A percentile compares a stretch with the other conserved stretches of the same genome.
These are phyloP conservation scores for Apeltes quadracus DNA, from an alignment of 2,113 vertebrate genomes.

Conservation along the genomic window DNA sequence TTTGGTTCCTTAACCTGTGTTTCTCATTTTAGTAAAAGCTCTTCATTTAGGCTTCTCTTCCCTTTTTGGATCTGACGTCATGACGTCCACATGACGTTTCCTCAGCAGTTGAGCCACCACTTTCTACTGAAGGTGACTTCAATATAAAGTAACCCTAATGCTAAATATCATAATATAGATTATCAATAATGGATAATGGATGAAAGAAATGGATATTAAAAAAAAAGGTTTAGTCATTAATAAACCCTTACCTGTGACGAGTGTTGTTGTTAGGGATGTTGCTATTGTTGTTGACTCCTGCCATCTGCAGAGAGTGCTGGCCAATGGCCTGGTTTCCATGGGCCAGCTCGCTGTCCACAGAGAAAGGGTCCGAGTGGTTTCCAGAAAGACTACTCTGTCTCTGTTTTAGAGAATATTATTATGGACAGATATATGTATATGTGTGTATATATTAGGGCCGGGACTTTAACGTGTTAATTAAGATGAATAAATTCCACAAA, in stretches of 20 bases:
- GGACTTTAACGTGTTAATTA: too few species aligned
- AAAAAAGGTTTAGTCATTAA: not conserved
- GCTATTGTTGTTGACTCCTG: slow-evolving; percentile 15
- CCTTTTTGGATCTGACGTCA: too few species aligned
- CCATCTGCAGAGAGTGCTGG: slow-evolving; percentile 44
- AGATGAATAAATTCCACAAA: too few species aligned
- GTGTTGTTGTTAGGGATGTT: slow-evolving; percentile 1
- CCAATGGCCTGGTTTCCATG: not conserved
- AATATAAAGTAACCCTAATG: too few species aligned
- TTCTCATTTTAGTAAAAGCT: too few species aligned
- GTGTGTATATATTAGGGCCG: not conserved
- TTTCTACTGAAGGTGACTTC: too few species aligned
- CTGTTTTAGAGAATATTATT: slow-evolving; percentile 7
- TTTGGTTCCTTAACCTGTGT: too few species aligned
- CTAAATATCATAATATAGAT: not conserved
- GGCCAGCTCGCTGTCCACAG: slow-evolving; percentile 5
- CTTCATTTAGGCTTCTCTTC: too few species aligned
- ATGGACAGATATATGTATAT: not conserved
- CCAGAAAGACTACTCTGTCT: slow-evolving; percentile 40
- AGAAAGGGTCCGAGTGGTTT: slow-evolving; percentile 39
- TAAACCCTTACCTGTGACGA: slow-evolving; percentile 28
- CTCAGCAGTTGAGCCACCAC: too few species aligned
- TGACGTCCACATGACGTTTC: too few species aligned
- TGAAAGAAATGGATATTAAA: not conserved
- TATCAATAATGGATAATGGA: not conserved